Conservation (phyloP, 2,888 invertebrate genomes). For the Lordiphosa fenestrarum region DNA sequence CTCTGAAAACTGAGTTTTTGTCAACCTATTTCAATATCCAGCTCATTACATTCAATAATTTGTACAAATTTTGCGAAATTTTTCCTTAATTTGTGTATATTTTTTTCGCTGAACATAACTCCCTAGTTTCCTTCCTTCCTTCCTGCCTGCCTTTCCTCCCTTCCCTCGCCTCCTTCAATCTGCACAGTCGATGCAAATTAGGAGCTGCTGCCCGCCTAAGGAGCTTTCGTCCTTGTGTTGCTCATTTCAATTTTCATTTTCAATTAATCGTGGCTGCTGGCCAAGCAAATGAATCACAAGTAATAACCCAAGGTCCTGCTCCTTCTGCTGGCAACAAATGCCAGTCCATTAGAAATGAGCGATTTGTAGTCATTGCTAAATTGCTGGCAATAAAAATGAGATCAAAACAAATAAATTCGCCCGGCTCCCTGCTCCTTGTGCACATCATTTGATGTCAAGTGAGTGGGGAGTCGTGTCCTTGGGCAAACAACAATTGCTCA, state of each 20-base stretch:
- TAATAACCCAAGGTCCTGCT: constrained; percentile 19
- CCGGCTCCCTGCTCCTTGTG: constrained; percentile 5
- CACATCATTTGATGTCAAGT: constrained; percentile 28
- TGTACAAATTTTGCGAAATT: no score
- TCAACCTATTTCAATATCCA: no score
- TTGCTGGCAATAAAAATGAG: constrained; percentile 55
- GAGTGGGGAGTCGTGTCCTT: constrained; percentile 27
- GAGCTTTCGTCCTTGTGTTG: no score
- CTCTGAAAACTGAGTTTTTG: no score
- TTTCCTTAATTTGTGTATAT: no score
- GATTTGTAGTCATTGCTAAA: constrained; percentile 59
- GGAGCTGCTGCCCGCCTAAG: no score
- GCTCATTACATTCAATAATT: no score
- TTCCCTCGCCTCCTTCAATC: no score
- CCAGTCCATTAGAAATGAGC: constrained; percentile 57
- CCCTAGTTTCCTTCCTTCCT: no score
- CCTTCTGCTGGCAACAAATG: constrained; percentile 34
- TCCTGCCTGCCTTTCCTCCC: no score
- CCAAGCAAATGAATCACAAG: constrained; percentile 28
- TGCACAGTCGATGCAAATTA: no score
- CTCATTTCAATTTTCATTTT: constrained; percentile 15
- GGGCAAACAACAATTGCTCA: constrained; percentile 48
- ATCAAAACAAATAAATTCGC: constrained; percentile 51
- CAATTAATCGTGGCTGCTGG: constrained; percentile 28
- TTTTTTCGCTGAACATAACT: no score